phyloP scores from a whole-genome alignment of 2,113 vertebrate species.

The rabbit (Oryctolagus cuniculus) region DNA sequence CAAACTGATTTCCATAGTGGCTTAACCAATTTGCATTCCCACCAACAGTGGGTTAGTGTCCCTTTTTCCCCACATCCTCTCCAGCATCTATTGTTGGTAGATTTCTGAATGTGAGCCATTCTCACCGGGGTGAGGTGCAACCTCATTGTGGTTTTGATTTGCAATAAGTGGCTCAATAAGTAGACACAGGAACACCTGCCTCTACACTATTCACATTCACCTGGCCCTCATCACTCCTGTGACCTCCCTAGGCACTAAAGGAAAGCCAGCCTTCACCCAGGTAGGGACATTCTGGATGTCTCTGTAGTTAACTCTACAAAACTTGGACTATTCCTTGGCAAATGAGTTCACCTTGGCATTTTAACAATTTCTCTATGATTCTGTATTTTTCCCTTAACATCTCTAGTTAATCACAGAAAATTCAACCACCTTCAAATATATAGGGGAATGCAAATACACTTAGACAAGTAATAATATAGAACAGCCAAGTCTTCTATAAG shows the following conservation, averaged over 20 bases:
- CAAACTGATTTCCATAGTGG: too few relatives aligned
- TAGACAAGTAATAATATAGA: background rate
- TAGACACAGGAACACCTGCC: background rate
- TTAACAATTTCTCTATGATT: background rate
- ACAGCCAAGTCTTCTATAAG: background rate
- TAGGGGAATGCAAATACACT: background rate
- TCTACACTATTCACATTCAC: background rate
- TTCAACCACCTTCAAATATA: background rate
- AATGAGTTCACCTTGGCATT: background rate
- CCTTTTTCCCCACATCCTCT: too few relatives aligned
- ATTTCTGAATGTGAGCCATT: too few relatives aligned
- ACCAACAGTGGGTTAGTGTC: too few relatives aligned
- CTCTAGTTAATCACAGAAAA: constrained; percentile 29
- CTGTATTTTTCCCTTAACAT: background rate
- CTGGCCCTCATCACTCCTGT: background rate
- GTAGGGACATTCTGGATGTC: background rate
- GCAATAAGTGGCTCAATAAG: too few relatives aligned
- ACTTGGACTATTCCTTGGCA: background rate
- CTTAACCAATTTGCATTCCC: too few relatives aligned
- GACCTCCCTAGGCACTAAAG: background rate
- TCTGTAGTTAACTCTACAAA: background rate
- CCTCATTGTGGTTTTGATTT: too few relatives aligned
- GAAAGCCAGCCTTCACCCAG: background rate
- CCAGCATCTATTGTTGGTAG: too few relatives aligned
- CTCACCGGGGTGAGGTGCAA: too few relatives aligned